Base-by-base conservation (phyloP, 2,888 invertebrate genomes). In the Ceratothoa steindachneri region DNA sequence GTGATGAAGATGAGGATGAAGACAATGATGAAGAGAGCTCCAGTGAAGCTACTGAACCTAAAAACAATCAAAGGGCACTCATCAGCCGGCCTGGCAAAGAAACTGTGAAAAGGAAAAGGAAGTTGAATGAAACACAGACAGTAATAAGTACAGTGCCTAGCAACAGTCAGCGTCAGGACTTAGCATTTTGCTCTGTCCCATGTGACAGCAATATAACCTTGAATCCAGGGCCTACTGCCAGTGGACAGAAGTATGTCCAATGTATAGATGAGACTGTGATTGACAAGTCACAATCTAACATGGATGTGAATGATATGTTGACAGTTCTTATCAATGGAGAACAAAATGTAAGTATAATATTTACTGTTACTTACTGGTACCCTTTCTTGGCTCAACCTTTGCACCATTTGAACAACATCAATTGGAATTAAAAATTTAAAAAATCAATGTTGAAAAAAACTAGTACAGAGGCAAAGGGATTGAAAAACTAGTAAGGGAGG, bases 311-410 rank as follows among this genome's bases (percentile, higher is more conserved):
- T 69, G 53, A 41, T n/a, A 30, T 75, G 55, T 30, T 75, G 27
- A 75, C 71, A 53, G 75, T 75, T n/a, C 28, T 75, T n/a, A 72
- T 75, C 22, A 71, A 69, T 65, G 55, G 74, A 19, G 52, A 67
- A 15, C 15, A 28, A 30, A 64, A 52, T 30, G 73, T 69, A 51
- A 73, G 66, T 73, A 52, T 30, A 52, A 30, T 3, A 19, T 4
- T 12, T n/a, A 19, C 55, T 27, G 22, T 15, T 67, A n/a, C 1
- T 24, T 7, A 30, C 7, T 2, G 27, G 31, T 67, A 19, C 28
- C 27, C 5, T 31, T 24, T 19, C 51, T 4, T n/a, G 30, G 12
- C 27, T n/a, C n/a, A n/a, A n/a, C n/a, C n/a, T n/a, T n/a, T n/a
- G n/a, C n/a, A n/a, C n/a, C n/a, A n/a, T n/a, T n/a, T n/a, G n/a